phyloP scores from a whole-genome alignment of 2,113 vertebrate species.

The Antigone vipio region DNA sequence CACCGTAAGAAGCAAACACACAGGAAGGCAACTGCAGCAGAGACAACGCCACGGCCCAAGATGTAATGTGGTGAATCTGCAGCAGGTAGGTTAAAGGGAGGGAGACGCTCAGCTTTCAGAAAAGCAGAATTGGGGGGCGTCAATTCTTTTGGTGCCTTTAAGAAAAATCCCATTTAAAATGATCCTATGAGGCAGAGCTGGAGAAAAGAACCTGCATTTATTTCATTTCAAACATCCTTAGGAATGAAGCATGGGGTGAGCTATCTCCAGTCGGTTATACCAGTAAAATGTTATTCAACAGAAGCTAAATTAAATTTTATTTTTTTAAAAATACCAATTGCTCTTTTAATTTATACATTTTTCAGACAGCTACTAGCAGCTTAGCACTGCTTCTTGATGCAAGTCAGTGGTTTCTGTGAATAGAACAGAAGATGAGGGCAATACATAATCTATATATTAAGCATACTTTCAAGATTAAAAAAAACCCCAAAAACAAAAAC shows the following conservation, averaged over 20 bases:
- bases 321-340: background rate
- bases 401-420: background rate
- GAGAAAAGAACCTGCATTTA: background rate
- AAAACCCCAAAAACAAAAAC: background rate
- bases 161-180: background rate
- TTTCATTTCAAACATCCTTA: background rate
- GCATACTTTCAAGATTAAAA: background rate
- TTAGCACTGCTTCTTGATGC: background rate
- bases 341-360: background rate
- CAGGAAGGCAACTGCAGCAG: background rate
- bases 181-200: background rate
- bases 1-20: background rate
- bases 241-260: background rate
- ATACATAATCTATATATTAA: background rate
- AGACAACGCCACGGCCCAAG: background rate
- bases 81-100: background rate
- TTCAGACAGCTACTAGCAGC: background rate
- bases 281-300: background rate
- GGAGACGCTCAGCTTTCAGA: background rate
- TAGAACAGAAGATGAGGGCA: background rate
- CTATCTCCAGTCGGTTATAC: background rate
- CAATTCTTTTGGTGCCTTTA: background rate
- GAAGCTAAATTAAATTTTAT: background rate
- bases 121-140: background rate
- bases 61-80: background rate